Evolutionary conservation across 2,888 invertebrate species (phyloP), one percentile per base, ranked within the genome.

Genomic region (Drosophila subsilvestris): DNA sequence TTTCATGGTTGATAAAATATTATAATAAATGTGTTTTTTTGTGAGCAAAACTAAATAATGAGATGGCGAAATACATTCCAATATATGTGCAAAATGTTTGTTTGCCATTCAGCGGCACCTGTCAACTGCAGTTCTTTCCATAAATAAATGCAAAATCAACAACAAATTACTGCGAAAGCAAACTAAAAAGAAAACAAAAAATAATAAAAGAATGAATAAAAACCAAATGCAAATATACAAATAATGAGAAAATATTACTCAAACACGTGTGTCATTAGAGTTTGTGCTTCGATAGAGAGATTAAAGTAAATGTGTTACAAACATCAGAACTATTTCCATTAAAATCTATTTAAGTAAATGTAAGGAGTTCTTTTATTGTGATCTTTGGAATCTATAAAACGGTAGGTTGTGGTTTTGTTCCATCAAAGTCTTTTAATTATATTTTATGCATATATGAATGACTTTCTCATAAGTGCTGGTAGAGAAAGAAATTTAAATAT

Each of bases 31-130:
- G 1, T 37, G 37, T 37, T 14, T 37, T 12, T 14, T 32, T 32
- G 14, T 37, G 37, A 5, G 37, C 2, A 37, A 37, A 37, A 37
- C 6, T 37, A 0, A 37, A 14, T 14, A 14, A 37, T 37, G 37
- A 14, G 37, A 20, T 8, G 12, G 48, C 10, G 18, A 25, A 32
- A 18, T 42, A 43, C 14, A 14, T 22, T 3, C 22, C 22, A 22
- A 68, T 73, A 59, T 57, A 7, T 37, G 14, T 17, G 9, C n/a
- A 14, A 68, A 73, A 66, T 54, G 56, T 25, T 50, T 61, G 7
- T 10, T 37, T 74, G 59, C 18, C 43, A 53, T 61, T 32, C 18
- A 55, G 62, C 18, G 37, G 12, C 25, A 67, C 54, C 66, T 47
- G 27, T 47, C 45, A 37, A 6, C 44, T 48, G 54, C 20, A 29